These are phyloP conservation scores for Machaerirhynchus nigripectus DNA, from an alignment of 2,113 vertebrate genomes.

Conservation along the genomic window DNA sequence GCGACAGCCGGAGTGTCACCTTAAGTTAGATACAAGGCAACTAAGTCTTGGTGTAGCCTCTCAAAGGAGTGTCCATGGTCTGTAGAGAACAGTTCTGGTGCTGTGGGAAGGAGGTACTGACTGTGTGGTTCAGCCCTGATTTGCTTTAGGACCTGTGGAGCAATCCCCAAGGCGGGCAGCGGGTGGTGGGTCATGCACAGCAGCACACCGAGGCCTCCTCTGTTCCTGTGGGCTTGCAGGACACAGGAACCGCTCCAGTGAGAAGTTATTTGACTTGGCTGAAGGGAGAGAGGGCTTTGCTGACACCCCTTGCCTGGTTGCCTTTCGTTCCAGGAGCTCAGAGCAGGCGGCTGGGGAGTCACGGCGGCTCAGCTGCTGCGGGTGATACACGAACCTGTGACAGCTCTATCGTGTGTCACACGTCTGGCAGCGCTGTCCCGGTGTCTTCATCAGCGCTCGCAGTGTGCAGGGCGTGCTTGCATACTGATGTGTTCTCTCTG, in stretches of 20 bases:
- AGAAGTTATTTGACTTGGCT: not conserved
- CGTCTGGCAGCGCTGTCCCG: not conserved
- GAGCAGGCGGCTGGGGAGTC: not conserved
- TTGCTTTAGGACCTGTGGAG: not conserved
- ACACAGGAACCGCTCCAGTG: not conserved
- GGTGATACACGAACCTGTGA: not conserved
- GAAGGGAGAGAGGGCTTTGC: not conserved
- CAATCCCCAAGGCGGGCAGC: not conserved
- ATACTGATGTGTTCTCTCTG: not conserved
- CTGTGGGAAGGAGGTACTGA: not conserved
- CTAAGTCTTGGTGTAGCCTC: not conserved
- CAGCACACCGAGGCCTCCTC: fast-evolving
- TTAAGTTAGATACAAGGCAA: not conserved
- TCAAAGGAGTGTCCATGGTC: not conserved
- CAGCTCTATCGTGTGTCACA: not conserved
- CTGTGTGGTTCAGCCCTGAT: fast-evolving
- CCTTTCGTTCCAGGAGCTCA: not conserved
- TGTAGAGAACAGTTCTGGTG: not conserved
- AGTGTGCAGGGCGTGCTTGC: not conserved
- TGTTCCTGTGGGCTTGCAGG: too few species aligned
- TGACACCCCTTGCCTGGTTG: fast-evolving
- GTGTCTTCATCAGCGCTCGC: not conserved
- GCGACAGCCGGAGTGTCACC: not conserved
- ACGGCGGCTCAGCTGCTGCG: not conserved
- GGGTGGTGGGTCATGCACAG: fast-evolving